Conservation (phyloP, 1,140 invertebrate genomes). For the Brachionus sp. region DNA sequence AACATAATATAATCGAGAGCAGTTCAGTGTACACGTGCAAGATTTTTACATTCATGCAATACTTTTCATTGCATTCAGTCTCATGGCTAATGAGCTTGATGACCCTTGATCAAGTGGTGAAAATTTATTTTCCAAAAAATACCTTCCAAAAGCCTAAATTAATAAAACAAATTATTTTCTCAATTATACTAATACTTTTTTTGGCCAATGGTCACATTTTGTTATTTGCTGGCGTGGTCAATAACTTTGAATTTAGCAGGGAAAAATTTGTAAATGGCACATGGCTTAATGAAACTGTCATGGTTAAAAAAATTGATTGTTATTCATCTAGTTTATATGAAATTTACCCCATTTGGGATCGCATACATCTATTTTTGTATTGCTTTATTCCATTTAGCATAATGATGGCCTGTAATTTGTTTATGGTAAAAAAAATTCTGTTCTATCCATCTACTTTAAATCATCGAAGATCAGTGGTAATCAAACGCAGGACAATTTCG, state of each 20-base stretch:
- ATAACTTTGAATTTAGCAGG: background rate
- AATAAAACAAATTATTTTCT: background rate
- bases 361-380: constrained; percentile 20
- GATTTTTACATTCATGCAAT: constrained; percentile 12
- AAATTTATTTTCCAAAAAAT: constrained; percentile 20
- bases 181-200: background rate
- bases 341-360: constrained; percentile 26
- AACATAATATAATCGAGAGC: constrained; percentile 28
- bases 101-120: background rate
- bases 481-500: constrained; percentile 2
- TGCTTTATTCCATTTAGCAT: constrained; percentile 14
- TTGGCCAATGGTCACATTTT: background rate
- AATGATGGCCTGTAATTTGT: constrained; percentile 24
- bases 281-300: background rate
- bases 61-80: background rate
- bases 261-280: background rate
- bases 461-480: background rate
- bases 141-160: background rate
- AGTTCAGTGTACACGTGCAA: background rate
- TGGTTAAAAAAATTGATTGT: constrained; percentile 1
- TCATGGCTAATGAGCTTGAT: constrained; percentile 16
- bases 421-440: constrained; percentile 4
- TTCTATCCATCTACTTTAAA: background rate
- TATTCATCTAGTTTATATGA: constrained; percentile 22
- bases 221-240: background rate